These are phyloP conservation scores for Puntigrus tetrazona DNA, from an alignment of 2,113 vertebrate genomes.

Conservation along the genomic window DNA sequence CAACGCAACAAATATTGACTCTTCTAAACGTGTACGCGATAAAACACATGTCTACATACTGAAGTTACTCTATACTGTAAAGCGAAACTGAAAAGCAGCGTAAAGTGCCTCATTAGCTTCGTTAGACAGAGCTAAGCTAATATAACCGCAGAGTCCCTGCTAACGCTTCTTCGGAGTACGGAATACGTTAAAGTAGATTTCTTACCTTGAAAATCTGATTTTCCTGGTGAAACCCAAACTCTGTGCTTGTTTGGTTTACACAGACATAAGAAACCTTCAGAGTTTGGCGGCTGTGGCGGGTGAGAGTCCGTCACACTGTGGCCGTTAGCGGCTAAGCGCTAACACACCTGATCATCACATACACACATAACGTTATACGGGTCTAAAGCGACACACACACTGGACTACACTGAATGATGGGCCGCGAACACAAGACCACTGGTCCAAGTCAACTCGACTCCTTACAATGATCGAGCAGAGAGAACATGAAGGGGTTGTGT, in stretches of 20 bases:
- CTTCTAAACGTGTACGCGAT: not conserved
- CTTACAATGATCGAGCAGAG: not conserved
- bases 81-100: not conserved
- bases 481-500: not conserved
- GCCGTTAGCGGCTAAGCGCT: constrained; percentile 25
- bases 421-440: not conserved
- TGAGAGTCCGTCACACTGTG: constrained; percentile 22
- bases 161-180: not conserved
- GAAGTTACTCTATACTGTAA: not conserved
- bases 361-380: constrained; percentile 2
- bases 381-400: constrained; percentile 9
- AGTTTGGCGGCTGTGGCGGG: not conserved
- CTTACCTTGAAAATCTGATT: constrained; percentile 21
- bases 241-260: not conserved
- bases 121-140: constrained; percentile 9
- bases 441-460: not conserved
- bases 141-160: constrained; percentile 2
- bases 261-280: not conserved
- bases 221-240: not conserved
- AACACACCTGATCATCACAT: constrained; percentile 20
- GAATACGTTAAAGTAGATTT: not conserved
- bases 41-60: not conserved
- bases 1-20: not conserved
- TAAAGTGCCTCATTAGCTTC: not conserved
- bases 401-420: constrained; percentile 8